Evolutionary conservation across 2,113 vertebrate species (phyloP), one percentile per base, ranked within the genome.

Genomic region (Periophthalmus modestus): DNA sequence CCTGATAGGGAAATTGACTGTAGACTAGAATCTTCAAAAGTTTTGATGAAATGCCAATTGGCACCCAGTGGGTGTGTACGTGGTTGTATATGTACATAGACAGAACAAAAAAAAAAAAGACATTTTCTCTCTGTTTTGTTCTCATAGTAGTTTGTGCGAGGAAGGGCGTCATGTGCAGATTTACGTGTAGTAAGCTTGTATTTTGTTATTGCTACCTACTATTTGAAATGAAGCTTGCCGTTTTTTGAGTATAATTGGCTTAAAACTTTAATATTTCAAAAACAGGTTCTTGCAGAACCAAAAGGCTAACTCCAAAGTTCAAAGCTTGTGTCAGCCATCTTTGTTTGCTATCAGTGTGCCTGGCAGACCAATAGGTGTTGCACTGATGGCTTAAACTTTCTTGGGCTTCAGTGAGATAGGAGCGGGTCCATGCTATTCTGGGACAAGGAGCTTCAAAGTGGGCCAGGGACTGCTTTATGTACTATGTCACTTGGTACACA

Each of bases 401-500:
- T 88, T 71, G 81, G 87, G 78, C 89, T 88, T 89, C 87, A 79
- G 84, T 91, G 57, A 92, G 92, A 48, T 92, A 91, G 89, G 85
- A 89, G 82, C 33, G 43, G 87, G 82, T 77, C 82, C 2, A 71
- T 65, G 89, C 89, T 93, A 94, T 94, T 94, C 91, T 91, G 87
- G 89, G 92, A 88, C 62, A 43, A 89, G 86, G 84, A 89, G 85
- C 88, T 92, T 93, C 87, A 89, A 82, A 83, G 85, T 39, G 34
- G 87, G 85, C 78, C 86, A 83, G 85, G 85, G 87, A 85, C 92
- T 92, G 91, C 71, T 91, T 92, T 90, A 81, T 92, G 92, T 93
- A 88, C 88, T 68, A 62, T 89, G 88, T 90, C 91, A 93, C 92
- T 90, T 82, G 85, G 80, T 82, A 78, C 82, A 80, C 59, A 71